phyloP scores from a whole-genome alignment of 2,797 vertebrate genomes.

The Phoeniculus purpureus region DNA sequence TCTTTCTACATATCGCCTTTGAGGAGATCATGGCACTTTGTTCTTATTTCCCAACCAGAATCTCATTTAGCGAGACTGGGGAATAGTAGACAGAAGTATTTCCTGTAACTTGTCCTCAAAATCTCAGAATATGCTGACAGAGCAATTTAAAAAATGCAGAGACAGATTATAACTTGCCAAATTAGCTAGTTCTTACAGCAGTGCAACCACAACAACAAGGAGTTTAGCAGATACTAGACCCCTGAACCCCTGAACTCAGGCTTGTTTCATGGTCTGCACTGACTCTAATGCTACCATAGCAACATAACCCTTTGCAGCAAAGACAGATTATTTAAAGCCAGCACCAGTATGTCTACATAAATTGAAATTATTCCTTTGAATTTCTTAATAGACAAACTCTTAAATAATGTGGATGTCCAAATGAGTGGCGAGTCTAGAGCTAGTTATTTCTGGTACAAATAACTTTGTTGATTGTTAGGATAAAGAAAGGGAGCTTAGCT shows the following conservation, averaged over 20 bases:
- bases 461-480: not conserved
- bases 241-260: not conserved
- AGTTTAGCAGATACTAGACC: not conserved
- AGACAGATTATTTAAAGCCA: not conserved
- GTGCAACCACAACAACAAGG: constrained; percentile 28
- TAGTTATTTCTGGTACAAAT: not conserved
- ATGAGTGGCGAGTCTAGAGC: not conserved
- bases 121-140: not conserved
- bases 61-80: not conserved
- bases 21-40: not conserved
- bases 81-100: not conserved
- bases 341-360: not conserved
- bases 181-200: not conserved
- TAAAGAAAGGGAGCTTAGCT: not conserved
- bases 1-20: not conserved
- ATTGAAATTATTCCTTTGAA: not conserved
- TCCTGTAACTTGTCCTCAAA: not conserved
- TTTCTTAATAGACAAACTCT: not conserved
- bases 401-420: not conserved
- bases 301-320: not conserved
- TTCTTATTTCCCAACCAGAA: not conserved
- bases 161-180: not conserved
- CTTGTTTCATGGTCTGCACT: not conserved
- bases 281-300: constrained; percentile 34
- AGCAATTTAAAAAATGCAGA: not conserved